Base-by-base conservation (phyloP, 2,797 vertebrate species). In the Enteromius viviparus region DNA sequence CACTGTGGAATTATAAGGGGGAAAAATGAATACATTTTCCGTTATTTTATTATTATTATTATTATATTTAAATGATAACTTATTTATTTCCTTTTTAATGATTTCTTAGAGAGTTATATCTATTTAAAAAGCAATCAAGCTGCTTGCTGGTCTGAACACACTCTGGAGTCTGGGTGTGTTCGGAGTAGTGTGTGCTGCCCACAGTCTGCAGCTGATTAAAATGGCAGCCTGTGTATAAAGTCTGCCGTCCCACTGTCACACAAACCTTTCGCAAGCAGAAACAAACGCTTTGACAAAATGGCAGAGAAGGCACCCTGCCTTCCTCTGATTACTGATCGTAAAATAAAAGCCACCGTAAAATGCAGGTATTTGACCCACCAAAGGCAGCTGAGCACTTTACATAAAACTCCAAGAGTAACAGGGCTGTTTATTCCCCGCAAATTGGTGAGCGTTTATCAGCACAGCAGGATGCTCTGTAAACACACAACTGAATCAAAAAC, bases 261-360 rank as follows among this genome's bases (percentile, higher is more conserved):
- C 90, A 95, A 92, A 93, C 92, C 90, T 94, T 92, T 91, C 89
- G 69, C 87, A 93, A 93, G 93, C 91, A 89, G 91, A 94, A 93
- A 93, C 92, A 94, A 94, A 94, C 93, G 91, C 93, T 58, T 94
- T 89, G 87, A 89, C 90, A 93, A 90, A 93, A 95, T 94, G 93
- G 90, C 92, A 95, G 93, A 90, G 94, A 94, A 93, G 93, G 92
- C 94, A 93, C 94, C 92, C 92, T 91, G 91, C 91, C 92, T 95
- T 96, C 95, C 92, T 90, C 92, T 94, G 94, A 96, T 94, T 96
- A 94, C 93, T 93, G 93, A 96, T 95, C 94, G 94, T 96, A 95
- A 96, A 96, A 96, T 91, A 95, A 94, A 93, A 91, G 90, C 87
- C 92, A 95, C 91, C 94, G 93, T 95, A 95, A 96, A 97, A 96